Percentiles rank a stretch among this genome's conserved stretches.
These are phyloP conservation scores for Actinemys pallida DNA, from an alignment of 2,113 vertebrate species.

Conservation along the genomic window DNA sequence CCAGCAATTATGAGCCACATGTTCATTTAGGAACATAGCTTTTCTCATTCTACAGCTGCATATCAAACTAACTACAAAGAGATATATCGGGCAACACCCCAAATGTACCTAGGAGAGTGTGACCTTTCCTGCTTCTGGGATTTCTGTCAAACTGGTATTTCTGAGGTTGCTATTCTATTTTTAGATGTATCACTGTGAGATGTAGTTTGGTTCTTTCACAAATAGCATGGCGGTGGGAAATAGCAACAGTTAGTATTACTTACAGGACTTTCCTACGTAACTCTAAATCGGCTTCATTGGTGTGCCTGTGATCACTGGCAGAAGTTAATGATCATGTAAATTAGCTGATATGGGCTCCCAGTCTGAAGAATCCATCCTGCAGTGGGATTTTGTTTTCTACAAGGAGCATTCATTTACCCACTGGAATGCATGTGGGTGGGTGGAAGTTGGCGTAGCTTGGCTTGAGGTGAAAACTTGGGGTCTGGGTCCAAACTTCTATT, in stretches of 20 bases:
- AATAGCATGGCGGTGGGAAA: rapidly evolving
- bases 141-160: not conserved
- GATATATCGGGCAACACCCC: not conserved
- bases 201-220: not conserved
- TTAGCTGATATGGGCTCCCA: not conserved
- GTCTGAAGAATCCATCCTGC: not conserved
- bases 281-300: not conserved
- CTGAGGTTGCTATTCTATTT: not conserved
- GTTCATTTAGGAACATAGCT: not conserved
- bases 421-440: rapidly evolving
- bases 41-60: not conserved
- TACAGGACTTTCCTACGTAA: not conserved
- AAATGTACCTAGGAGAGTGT: not conserved
- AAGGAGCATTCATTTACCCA: not conserved
- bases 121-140: not conserved
- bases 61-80: not conserved
- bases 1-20: not conserved
- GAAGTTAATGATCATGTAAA: not conserved
- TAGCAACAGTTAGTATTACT: not conserved
- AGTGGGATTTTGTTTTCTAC: not conserved
- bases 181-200: not conserved
- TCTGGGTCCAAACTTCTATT: not conserved
- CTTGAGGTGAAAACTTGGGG: not conserved
- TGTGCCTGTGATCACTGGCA: not conserved
- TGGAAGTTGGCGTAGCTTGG: not conserved